Base-by-base conservation (phyloP, 2,113 vertebrate species). In the Calyptommatus sinebrachiatus region DNA sequence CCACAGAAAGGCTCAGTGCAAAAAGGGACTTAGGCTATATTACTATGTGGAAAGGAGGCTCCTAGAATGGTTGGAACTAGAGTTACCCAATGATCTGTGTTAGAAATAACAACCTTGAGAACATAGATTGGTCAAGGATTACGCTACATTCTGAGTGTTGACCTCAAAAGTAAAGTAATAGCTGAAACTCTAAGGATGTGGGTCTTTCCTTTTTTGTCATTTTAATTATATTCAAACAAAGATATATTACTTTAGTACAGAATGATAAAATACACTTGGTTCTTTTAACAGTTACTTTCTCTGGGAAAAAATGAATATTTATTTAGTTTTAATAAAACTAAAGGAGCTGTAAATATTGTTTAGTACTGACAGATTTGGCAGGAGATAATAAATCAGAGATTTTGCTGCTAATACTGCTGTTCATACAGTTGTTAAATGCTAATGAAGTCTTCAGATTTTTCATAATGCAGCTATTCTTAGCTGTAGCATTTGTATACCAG, bases 301-400 rank as follows among this genome's bases (percentile, higher is more conserved):
- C 41, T 45, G 41, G 22, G 22, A 57, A 7, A 9, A 1, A 73
- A 10, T 65, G 35, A 60, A 21, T 61, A 1, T 48, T 53, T 21
- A 1, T 73, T 84, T 60, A 8, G 2, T 65, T 88, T 82, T 71
- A 84, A 88, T 62, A 26, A 46, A 62, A 24, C 16, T 77, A 12
- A 6, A 2, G 57, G 28, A 1, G 28, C 48, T n/a, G 22, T 63
- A n/a, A 69, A 82, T 57, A 53, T 0, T 10, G 6, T 1, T 29
- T 65, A 12, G 45, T 80, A 50, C 53, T 57, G 53, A 57, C 53
- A 57, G 16, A 18, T 57, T 4, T 57, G 53, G 48, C 57, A 21
- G 0, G 70, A 50, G 29, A 24, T 24, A 72, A 57, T 57, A 57
- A 57, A 57, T 57, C 16, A 57, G 53, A 57, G 14, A 57, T 4